Evolutionary conservation across 2,113 vertebrate species (phyloP).

Genomic region (Motacilla tschutschensis): DNA sequence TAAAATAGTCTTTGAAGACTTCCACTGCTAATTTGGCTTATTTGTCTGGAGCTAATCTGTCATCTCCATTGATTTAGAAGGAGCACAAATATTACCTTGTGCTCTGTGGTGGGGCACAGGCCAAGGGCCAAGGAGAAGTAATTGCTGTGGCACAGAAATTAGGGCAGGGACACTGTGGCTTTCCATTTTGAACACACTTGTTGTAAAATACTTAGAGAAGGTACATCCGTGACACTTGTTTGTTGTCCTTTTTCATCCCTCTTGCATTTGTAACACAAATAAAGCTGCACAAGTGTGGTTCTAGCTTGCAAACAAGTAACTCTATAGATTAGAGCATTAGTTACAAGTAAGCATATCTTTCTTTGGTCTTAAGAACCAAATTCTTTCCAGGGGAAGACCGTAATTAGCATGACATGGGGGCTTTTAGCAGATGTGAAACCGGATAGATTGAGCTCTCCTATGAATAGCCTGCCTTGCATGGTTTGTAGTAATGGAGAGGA

Average conservation of each 20-base stretch:
- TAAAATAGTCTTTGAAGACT: neutral
- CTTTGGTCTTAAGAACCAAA: constrained; percentile 33
- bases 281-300: neutral
- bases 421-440: constrained; percentile 68
- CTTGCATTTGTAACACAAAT: neutral
- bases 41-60: neutral
- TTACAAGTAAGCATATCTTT: neutral
- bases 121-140: neutral
- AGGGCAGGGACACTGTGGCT: neutral
- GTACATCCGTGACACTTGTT: neutral
- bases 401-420: constrained; percentile 63
- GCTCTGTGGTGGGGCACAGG: neutral
- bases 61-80: neutral
- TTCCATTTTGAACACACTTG: neutral
- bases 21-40: neutral
- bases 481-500: constrained; percentile 73
- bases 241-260: neutral
- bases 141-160: neutral
- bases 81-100: neutral
- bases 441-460: constrained; percentile 61
- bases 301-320: neutral
- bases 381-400: constrained; percentile 55
- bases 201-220: neutral
- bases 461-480: constrained; percentile 61
- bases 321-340: neutral